Conservation (phyloP, 2,888 invertebrate genomes). For the Pheosia gnoma region DNA sequence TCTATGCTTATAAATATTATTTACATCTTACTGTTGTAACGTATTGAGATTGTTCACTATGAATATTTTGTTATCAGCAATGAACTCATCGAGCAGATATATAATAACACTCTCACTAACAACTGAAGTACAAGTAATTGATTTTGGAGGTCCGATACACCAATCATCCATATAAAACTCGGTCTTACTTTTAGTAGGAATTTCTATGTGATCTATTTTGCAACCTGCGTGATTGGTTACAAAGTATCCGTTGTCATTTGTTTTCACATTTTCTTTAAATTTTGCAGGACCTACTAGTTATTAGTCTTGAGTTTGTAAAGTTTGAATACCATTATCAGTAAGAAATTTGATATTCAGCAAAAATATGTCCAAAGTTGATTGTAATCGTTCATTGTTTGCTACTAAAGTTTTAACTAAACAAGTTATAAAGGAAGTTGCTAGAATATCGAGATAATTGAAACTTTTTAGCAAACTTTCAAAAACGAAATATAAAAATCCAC, state of each 20-base stretch:
- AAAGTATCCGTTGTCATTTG: too few relatives aligned
- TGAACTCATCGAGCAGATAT: neutral
- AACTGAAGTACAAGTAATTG: neutral
- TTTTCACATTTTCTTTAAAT: too few relatives aligned
- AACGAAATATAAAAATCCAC: neutral
- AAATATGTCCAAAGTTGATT: too few relatives aligned
- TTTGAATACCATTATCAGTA: too few relatives aligned
- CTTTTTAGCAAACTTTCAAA: neutral
- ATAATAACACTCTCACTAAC: neutral
- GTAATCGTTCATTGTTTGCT: too few relatives aligned
- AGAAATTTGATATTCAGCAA: too few relatives aligned
- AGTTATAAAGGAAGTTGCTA: neutral
- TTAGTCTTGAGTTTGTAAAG: too few relatives aligned
- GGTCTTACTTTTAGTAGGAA: too few relatives aligned
- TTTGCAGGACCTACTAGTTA: too few relatives aligned
- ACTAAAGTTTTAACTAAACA: too few relatives aligned
- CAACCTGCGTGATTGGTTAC: too few relatives aligned
- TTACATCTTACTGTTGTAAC: conserved; percentile 44
- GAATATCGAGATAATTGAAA: neutral
- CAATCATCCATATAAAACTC: neutral
- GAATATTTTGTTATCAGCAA: conserved; percentile 21
- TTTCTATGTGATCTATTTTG: too few relatives aligned
- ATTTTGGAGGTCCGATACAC: neutral
- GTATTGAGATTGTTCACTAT: conserved; percentile 32
- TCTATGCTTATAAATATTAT: conserved; percentile 66